A percentile compares a stretch with the other conserved stretches of the same genome.
Conservation (phyloP, 2,113 vertebrate genomes). For the Prinia subflava region DNA sequence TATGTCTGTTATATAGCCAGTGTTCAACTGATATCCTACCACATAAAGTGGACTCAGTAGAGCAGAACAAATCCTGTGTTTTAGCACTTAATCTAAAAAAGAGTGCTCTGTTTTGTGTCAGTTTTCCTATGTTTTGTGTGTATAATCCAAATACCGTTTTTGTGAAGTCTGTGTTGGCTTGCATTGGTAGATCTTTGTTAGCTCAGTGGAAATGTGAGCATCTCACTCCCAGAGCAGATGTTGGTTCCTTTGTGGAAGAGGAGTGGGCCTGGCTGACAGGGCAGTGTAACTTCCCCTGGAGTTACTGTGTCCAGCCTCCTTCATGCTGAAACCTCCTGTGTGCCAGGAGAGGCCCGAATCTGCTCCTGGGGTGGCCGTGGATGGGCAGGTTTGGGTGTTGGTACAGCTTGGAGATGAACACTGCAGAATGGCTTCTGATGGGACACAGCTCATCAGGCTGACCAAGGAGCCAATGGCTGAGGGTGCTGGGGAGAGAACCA, state of each 20-base stretch:
- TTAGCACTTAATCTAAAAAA: background rate
- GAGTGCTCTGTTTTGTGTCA: background rate
- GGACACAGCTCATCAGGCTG: background rate
- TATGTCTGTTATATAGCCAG: background rate
- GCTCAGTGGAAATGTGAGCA: background rate
- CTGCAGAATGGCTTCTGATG: background rate
- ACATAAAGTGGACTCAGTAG: background rate
- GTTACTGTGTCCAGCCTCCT: background rate
- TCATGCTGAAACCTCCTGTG: background rate
- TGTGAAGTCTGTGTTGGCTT: slow-evolving; percentile 17
- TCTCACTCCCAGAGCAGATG: slow-evolving; percentile 1
- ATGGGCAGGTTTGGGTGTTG: background rate
- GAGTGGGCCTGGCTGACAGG: background rate
- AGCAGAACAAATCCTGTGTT: background rate
- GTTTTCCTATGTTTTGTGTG: background rate
- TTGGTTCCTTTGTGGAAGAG: background rate
- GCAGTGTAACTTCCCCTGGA: background rate
- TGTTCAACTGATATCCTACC: background rate
- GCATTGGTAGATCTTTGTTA: background rate
- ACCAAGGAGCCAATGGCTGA: background rate
- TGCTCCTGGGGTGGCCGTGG: background rate
- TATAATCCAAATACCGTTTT: background rate
- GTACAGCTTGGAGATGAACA: background rate
- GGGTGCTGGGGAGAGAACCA: background rate
- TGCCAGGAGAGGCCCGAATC: background rate